Evolutionary conservation across 1,140 invertebrate species (phyloP).

Genomic region (Cotesia chilonis): DNA sequence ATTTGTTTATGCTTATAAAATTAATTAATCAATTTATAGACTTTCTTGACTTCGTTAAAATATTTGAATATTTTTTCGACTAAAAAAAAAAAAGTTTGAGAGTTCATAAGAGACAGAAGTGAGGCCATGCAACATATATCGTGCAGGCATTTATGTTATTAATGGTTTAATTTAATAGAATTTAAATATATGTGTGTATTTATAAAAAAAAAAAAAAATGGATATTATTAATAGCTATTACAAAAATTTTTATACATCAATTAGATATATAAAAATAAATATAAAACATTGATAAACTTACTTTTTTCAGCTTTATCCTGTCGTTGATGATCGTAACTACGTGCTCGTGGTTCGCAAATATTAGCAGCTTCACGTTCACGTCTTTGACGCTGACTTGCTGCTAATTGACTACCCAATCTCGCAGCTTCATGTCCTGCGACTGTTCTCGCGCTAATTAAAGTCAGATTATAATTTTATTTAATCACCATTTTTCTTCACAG

Average conservation of each 20-base stretch:
- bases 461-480: neutral
- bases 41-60: no score
- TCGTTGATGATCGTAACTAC: slow-evolving; percentile 72
- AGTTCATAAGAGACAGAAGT: no score
- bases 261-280: neutral
- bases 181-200: neutral
- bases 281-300: slow-evolving; percentile 53
- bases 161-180: neutral
- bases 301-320: slow-evolving; percentile 68
- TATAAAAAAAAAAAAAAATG: neutral
- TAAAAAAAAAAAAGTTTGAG: no score
- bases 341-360: slow-evolving; percentile 68
- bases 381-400: slow-evolving; percentile 67
- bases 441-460: slow-evolving; percentile 69
- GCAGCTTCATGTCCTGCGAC: slow-evolving; percentile 82
- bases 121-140: no score
- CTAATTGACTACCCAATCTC: slow-evolving; percentile 75
- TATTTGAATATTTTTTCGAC: no score
- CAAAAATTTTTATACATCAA: neutral
- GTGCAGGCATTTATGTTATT: neutral
- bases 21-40: no score
- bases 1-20: no score
- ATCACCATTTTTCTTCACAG: neutral
- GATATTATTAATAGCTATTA: neutral
- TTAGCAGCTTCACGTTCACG: slow-evolving; percentile 59